Base-by-base conservation (phyloP, 2,888 invertebrate species). In the Strigamia transsilvanica region DNA sequence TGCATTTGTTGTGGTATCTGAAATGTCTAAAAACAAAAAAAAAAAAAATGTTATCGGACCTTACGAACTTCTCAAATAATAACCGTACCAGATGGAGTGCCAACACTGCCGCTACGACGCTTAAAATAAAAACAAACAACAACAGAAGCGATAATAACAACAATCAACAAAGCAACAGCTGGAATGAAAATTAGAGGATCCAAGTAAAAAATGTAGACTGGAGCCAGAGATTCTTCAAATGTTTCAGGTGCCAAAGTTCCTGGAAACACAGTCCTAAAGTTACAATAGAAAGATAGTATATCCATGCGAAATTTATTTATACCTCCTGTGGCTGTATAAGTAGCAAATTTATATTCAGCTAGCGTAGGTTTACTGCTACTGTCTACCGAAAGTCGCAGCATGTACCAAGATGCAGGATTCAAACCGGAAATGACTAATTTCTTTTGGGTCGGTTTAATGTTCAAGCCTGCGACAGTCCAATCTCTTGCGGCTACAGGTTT, bases 381-480 rank as follows among this genome's bases (percentile, higher is more conserved):
- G 0, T 80, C 15, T 1, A 32, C 56, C 0, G 80, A 23, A n/a
- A 80, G 15, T 3, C 80, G 18, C 9, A 80, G 13, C 9, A 27
- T 15, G 13, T 80, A 51, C 80, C 80, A 80, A 15, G 80, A 23
- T 6, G 80, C 80, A 1, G 80, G 27, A 1, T n/a, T 18, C 13
- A 80, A 27, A 15, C 46, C 46, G 15, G 80, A 32, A 51, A 80
- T 80, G 80, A 80, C 80, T n/a, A 80, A 13, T 80, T 80, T 80
- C 13, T 32, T 80, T 27, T 80, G 80, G 1, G 42, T 80, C 0
- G 80, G 51, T 12, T 13, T n/a, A 56, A 80, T 80, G 27, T 23
- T 80, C 2, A 9, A 15, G 7, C 80, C 34, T 2, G 21, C 80
- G 0, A 15, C 13, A 1, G 9, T 51, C 80, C 80, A 80, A 12